Evolutionary conservation across 92 coral and sea anemone genomes (phyloP).

Genomic region (Phenganax subtilis): DNA sequence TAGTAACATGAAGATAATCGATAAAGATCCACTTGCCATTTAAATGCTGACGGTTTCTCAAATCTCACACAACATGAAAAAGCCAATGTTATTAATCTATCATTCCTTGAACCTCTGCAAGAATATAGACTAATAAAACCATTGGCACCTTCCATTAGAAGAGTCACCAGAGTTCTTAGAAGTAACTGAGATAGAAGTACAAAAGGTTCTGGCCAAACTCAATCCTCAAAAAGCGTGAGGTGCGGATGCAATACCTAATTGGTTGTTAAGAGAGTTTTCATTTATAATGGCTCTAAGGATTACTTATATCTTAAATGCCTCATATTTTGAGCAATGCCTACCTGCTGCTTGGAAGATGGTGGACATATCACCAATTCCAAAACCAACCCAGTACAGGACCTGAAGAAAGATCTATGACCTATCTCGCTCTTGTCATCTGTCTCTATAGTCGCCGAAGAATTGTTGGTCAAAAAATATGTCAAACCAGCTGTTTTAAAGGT

Average conservation of each 20-base stretch:
- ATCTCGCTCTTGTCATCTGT: neutral
- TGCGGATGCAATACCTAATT: neutral
- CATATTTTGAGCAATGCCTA: neutral
- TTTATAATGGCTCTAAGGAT: neutral
- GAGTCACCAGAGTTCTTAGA: too few relatives aligned
- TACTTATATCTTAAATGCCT: neutral
- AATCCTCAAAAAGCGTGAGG: neutral
- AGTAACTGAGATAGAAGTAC: neutral
- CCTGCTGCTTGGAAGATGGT: neutral
- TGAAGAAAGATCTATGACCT: neutral
- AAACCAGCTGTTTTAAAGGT: slow-evolving; percentile 10
- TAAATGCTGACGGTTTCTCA: too few relatives aligned
- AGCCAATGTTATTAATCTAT: too few relatives aligned
- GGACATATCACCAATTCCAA: neutral
- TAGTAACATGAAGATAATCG: too few relatives aligned
- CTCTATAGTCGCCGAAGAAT: neutral
- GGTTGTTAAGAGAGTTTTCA: neutral
- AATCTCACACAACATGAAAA: too few relatives aligned
- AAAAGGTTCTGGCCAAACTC: neutral
- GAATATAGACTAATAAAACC: too few relatives aligned
- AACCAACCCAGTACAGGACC: neutral
- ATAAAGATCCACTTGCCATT: too few relatives aligned
- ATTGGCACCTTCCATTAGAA: too few relatives aligned
- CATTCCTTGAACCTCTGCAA: too few relatives aligned
- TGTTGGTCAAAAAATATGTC: neutral